Conservation (phyloP, 2,888 invertebrate genomes). For the Sinotaia quadrata region DNA sequence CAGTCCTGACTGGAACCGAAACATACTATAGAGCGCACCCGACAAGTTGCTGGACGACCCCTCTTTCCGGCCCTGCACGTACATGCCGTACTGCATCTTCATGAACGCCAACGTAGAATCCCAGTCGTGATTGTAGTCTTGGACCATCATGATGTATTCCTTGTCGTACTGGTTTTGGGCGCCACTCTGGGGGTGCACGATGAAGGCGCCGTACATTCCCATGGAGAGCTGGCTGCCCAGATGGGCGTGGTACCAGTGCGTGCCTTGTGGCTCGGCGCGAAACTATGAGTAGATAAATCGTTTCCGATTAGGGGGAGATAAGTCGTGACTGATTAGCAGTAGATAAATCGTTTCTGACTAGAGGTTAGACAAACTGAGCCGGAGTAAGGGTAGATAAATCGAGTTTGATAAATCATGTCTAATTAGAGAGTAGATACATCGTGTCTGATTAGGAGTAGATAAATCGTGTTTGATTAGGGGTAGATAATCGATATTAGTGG, state of each 20-base stretch:
- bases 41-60: neutral
- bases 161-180: neutral
- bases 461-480: too few species aligned
- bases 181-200: constrained; percentile 15
- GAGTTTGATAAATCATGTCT: too few species aligned
- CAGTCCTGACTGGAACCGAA: constrained; percentile 43
- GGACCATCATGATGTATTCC: neutral
- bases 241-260: constrained; percentile 54
- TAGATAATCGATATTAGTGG: too few species aligned
- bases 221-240: constrained; percentile 42
- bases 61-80: constrained; percentile 11
- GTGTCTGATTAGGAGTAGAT: too few species aligned
- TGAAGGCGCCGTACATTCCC: constrained; percentile 38
- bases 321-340: too few species aligned
- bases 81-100: constrained; percentile 29
- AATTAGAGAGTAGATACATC: too few species aligned
- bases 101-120: constrained; percentile 30
- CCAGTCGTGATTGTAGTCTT: constrained; percentile 17
- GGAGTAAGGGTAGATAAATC: too few species aligned
- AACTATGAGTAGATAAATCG: constrained; percentile 48
- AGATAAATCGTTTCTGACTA: too few species aligned
- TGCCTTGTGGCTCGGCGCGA: constrained; percentile 39
- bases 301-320: too few species aligned
- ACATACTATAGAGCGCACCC: constrained; percentile 18
- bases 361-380: too few species aligned